These are phyloP conservation scores for Paratrypauchen microcephalus DNA, from an alignment of 2,797 vertebrate genomes.

Conservation along the genomic window DNA sequence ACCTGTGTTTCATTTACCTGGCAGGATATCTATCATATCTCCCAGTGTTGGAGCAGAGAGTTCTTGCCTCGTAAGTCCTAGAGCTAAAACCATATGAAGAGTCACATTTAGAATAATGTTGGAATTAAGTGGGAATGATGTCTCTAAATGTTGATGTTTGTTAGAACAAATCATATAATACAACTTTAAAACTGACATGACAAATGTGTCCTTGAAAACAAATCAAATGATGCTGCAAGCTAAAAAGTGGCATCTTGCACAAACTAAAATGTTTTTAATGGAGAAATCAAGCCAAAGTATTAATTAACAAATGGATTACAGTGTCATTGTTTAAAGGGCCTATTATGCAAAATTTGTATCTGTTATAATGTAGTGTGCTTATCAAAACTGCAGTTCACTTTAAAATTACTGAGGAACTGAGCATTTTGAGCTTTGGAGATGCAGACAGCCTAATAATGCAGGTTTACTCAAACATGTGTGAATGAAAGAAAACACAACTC, in stretches of 20 bases:
- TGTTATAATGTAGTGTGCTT: too few relatives aligned
- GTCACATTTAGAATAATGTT: slow-evolving; percentile 65
- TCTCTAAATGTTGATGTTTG: slow-evolving; percentile 30
- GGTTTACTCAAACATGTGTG: too few relatives aligned
- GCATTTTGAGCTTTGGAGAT: too few relatives aligned
- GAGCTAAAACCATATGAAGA: slow-evolving; percentile 85
- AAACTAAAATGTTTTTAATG: slow-evolving; percentile 27
- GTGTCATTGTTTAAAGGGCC: too few relatives aligned
- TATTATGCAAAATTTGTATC: too few relatives aligned
- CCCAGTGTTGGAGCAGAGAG: slow-evolving; percentile 97
- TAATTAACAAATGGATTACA: not conserved
- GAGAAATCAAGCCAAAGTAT: slow-evolving; percentile 18
- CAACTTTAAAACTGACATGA: not conserved
- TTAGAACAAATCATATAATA: slow-evolving; percentile 20
- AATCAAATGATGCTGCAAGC: not conserved
- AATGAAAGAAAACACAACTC: too few relatives aligned
- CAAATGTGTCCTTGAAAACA: not conserved
- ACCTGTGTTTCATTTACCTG: slow-evolving; percentile 84
- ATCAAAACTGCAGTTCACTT: too few relatives aligned
- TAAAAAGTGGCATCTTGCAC: slow-evolving; percentile 16
- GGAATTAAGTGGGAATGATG: slow-evolving; percentile 48
- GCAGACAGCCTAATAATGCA: too few relatives aligned
- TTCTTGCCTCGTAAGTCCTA: slow-evolving; percentile 95
- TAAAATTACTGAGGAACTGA: too few relatives aligned
- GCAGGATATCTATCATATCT: slow-evolving; percentile 91